A percentile compares a stretch with the other conserved stretches of the same genome.
Conservation (phyloP, 2,888 invertebrate genomes). For the Eumacrocentrus americanus region DNA sequence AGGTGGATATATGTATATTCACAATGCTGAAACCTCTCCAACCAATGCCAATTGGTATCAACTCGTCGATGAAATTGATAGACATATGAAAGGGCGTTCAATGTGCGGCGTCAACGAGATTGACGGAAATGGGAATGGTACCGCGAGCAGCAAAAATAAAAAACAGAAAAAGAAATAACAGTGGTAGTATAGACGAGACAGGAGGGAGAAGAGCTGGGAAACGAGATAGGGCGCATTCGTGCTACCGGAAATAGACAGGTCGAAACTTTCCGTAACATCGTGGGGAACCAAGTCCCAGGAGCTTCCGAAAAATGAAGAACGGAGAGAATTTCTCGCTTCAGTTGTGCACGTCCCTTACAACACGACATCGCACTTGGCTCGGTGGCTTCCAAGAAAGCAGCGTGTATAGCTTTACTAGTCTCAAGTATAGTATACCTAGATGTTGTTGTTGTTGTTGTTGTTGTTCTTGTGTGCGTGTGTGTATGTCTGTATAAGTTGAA, state of each 20-base stretch:
- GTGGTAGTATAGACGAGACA: neutral
- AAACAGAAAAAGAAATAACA: conserved; percentile 1
- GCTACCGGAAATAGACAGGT: conserved; percentile 29
- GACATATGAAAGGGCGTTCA: conserved; percentile 7
- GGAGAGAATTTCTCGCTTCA: conserved; percentile 3
- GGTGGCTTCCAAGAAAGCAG: neutral
- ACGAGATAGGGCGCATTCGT: conserved; percentile 14
- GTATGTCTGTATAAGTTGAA: neutral
- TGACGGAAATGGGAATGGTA: conserved; percentile 23
- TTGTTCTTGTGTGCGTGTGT: neutral
- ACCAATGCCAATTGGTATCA: conserved; percentile 11
- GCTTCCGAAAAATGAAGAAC: conserved; percentile 27
- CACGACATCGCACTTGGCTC: conserved; percentile 17
- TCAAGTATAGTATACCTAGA: too few relatives aligned
- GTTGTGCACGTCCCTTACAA: neutral
- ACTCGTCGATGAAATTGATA: conserved; percentile 13
- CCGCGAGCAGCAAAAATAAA: neutral
- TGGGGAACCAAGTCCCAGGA: conserved; percentile 21
- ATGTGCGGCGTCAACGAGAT: conserved; percentile 15
- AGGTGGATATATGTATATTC: too few relatives aligned
- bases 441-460: too few relatives aligned
- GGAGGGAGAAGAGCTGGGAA: neutral
- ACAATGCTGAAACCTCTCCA: too few relatives aligned
- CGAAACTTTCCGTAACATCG: conserved; percentile 22
- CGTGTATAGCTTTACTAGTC: too few relatives aligned